Conservation (phyloP, 2,113 vertebrate genomes). For the Junco hyemalis region DNA sequence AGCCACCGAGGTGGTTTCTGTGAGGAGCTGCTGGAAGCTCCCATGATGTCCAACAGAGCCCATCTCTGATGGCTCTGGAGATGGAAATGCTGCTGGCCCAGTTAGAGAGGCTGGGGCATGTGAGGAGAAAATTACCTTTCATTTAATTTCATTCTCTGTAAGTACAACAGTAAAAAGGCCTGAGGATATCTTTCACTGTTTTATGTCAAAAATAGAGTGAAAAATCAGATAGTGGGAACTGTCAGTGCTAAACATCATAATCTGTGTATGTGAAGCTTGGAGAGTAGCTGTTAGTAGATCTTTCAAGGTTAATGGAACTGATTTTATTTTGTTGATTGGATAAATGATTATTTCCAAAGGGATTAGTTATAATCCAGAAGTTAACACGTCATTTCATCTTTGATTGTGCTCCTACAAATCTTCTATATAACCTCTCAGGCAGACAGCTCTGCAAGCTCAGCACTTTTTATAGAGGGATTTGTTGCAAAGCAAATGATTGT, state of each 20-base stretch:
- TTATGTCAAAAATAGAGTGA: neutral
- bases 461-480: neutral
- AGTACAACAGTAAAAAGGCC: neutral
- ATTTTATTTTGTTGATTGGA: conserved; percentile 43
- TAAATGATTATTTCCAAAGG: conserved; percentile 54
- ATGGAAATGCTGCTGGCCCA: neutral
- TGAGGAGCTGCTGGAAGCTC: neutral
- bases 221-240: neutral
- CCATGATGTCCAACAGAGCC: fast-evolving
- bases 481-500: neutral
- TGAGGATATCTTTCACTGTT: neutral
- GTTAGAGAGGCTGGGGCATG: neutral
- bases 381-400: conserved; percentile 25
- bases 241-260: neutral
- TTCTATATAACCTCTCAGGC: neutral
- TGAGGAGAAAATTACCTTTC: neutral
- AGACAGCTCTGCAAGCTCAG: conserved; percentile 10
- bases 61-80: neutral
- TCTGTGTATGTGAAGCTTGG: neutral
- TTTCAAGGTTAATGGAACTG: conserved; percentile 39
- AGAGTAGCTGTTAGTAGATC: neutral
- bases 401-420: conserved; percentile 2
- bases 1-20: neutral
- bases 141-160: neutral
- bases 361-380: conserved; percentile 49